phyloP scores from a whole-genome alignment of 2,888 invertebrate genomes.

The Blomia tropicalis region DNA sequence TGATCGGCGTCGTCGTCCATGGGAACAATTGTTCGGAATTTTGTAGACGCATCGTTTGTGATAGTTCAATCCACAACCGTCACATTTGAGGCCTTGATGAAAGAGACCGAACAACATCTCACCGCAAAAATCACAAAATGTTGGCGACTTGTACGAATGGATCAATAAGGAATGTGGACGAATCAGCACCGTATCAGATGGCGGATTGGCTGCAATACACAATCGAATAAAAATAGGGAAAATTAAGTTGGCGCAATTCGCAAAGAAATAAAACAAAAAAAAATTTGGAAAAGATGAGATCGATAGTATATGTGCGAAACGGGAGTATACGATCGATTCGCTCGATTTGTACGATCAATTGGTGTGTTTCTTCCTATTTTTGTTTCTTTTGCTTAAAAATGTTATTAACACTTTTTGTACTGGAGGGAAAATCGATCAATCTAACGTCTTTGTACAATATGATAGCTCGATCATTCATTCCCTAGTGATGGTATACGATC shows the following conservation, averaged over 20 bases:
- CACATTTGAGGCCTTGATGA: slow-evolving; percentile 94
- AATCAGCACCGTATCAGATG: slow-evolving; percentile 38
- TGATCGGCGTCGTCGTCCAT: slow-evolving; percentile 39
- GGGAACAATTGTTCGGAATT: slow-evolving; percentile 88
- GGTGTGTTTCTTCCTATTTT: not conserved
- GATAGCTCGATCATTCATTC: no score
- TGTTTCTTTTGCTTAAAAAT: no score
- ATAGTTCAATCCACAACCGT: slow-evolving; percentile 94
- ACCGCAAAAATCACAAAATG: slow-evolving; percentile 99
- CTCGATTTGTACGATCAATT: not conserved
- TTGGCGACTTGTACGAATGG: slow-evolving; percentile 95
- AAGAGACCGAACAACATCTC: slow-evolving; percentile 98
- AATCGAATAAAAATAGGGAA: no score
- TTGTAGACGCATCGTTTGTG: slow-evolving; percentile 87
- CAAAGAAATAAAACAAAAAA: slow-evolving; percentile 9
- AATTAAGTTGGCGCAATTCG: slow-evolving; percentile 25
- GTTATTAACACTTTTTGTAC: no score
- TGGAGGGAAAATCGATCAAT: no score
- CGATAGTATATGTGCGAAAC: slow-evolving; percentile 30
- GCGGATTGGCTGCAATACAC: slow-evolving; percentile 40
- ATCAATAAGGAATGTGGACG: slow-evolving; percentile 84
- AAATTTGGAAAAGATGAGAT: no score
- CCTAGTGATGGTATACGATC: no score
- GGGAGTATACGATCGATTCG: slow-evolving; percentile 18
- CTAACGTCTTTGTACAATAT: no score